A percentile compares a stretch with the other conserved stretches of the same genome.
These are phyloP conservation scores for Acanthochromis polyacanthus DNA, from an alignment of 2,113 vertebrate species.

Conservation along the genomic window DNA sequence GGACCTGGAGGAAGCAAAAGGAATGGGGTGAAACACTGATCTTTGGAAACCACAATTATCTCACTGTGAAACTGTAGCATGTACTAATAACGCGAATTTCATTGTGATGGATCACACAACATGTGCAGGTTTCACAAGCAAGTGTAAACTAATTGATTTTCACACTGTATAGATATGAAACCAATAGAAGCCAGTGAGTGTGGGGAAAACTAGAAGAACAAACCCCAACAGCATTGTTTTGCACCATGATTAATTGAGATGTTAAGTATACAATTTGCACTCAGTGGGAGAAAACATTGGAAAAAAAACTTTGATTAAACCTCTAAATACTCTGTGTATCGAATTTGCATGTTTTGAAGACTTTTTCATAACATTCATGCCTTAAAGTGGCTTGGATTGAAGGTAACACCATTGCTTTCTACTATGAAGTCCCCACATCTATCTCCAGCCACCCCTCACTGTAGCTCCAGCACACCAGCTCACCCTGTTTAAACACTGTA, in stretches of 20 bases:
- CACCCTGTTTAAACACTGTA: too few relatives aligned
- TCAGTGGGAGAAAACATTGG: too few relatives aligned
- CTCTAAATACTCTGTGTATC: too few relatives aligned
- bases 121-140: not conserved
- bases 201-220: not conserved
- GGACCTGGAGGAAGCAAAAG: conserved; percentile 78
- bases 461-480: too few relatives aligned
- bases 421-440: too few relatives aligned
- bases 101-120: not conserved
- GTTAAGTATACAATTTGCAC: not conserved
- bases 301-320: too few relatives aligned
- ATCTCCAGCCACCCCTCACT: too few relatives aligned
- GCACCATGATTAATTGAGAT: not conserved
- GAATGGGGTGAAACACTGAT: conserved; percentile 5
- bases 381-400: too few relatives aligned
- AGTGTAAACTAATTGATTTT: not conserved
- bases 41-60: not conserved
- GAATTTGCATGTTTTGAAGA: not conserved
- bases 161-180: not conserved
- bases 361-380: too few relatives aligned
- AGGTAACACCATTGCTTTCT: too few relatives aligned
- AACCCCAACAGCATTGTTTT: not conserved
- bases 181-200: not conserved
- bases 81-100: not conserved
- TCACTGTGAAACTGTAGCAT: not conserved